Evolutionary conservation across 2,797 vertebrate species (phyloP), one percentile per base, ranked within the genome.

Genomic region (Lycodopsis pacificus): DNA sequence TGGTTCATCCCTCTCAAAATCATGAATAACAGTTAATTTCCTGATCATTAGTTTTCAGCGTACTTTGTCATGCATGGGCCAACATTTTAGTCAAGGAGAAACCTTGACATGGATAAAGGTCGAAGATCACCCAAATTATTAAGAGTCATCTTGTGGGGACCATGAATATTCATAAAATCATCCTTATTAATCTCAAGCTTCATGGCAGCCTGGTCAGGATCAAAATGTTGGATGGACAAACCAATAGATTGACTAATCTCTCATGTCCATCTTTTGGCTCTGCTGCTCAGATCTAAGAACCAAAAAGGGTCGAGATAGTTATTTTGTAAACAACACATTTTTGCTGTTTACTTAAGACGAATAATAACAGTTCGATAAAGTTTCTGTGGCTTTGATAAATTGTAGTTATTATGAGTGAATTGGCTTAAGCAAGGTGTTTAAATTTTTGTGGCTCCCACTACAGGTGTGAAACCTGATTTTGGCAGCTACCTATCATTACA

Each of bases 391-490:
- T 54, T 63, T 67, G 63, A 66, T 56, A 3, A 22, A 48, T 34
- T 22, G 22, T 68, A 25, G 49, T 62, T 27, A 69, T 58, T 74
- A 13, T 64, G 46, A 71, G 30, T 82, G 22, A 32, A 70, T 22
- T 36, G 20, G 40, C 19, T 38, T 36, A 25, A 78, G 56, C 20
- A 27, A 42, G 25, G 19, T 8, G 2, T 51, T 64, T 51, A 58
- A 62, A 65, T 68, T 20, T 27, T 27, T 75, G 32, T 54, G 25
- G 76, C 63, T 77, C 34, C 73, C 42, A 63, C 12, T 66, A 58
- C 56, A 73, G 69, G 38, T 79, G 38, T 30, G 67, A 67, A 48
- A 64, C 22, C 13, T 71, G 22, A 53, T 57, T 46, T 49, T 36
- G 22, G 15, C 19, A 71, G 56, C 40, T 22, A 7, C 8, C 0